A percentile compares a stretch with the other conserved stretches of the same genome.
Conservation (phyloP, 1,140 invertebrate genomes). For the Sitophilus oryzae region DNA sequence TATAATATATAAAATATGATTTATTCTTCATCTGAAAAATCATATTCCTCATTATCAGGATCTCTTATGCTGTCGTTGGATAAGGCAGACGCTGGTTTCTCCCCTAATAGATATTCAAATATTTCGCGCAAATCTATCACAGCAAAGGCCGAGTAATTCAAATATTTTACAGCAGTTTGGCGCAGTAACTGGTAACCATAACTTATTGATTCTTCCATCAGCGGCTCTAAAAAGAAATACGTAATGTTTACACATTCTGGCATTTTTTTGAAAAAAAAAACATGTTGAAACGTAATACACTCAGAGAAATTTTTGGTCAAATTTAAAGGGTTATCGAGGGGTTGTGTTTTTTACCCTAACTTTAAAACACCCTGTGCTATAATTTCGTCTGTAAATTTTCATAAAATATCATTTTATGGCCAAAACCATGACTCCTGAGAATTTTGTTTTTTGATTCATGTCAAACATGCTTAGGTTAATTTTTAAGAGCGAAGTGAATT, state of each 20-base stretch:
- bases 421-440: too few relatives aligned
- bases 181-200: slow-evolving; percentile 1
- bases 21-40: background rate
- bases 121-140: background rate
- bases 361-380: too few relatives aligned
- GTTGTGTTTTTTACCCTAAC: too few relatives aligned
- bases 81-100: background rate
- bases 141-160: background rate
- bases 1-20: too few relatives aligned
- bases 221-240: background rate
- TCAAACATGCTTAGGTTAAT: too few relatives aligned
- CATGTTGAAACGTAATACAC: background rate
- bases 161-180: background rate
- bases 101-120: slow-evolving; percentile 2
- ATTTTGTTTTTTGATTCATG: too few relatives aligned
- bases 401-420: too few relatives aligned
- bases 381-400: too few relatives aligned
- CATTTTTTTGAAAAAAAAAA: background rate
- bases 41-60: background rate
- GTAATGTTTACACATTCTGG: background rate
- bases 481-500: too few relatives aligned
- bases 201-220: slow-evolving; percentile 2
- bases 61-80: background rate
- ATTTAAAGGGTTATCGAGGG: too few relatives aligned
- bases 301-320: too few relatives aligned